Percentiles rank a stretch among this genome's conserved stretches.
Evolutionary conservation across 2,888 invertebrate species (phyloP).

Genomic region (Peribatodes rhomboidaria): DNA sequence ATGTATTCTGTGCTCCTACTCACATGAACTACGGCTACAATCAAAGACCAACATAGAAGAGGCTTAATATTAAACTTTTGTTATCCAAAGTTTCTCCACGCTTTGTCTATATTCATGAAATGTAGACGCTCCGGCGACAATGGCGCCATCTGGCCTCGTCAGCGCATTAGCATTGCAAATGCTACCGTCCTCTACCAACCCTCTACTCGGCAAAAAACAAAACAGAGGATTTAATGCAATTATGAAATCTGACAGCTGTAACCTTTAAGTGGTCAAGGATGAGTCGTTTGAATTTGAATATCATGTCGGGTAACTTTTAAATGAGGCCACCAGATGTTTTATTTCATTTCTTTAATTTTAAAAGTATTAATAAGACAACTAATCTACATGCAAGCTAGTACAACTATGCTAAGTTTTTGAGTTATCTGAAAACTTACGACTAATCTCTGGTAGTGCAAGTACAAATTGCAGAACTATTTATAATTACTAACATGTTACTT

Average conservation of each 20-base stretch:
- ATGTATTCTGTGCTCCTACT: not conserved
- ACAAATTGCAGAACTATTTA: no score
- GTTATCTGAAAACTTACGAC: no score
- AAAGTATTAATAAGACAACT: no score
- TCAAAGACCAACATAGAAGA: conserved; percentile 20
- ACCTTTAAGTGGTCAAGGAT: conserved; percentile 29
- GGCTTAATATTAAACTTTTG: conserved; percentile 32
- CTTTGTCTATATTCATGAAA: conserved; percentile 42
- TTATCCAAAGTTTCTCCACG: conserved; percentile 30
- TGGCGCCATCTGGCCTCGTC: conserved; percentile 55
- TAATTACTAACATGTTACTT: not conserved
- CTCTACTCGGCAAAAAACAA: conserved; percentile 59
- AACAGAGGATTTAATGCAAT: conserved; percentile 62
- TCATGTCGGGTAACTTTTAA: conserved; percentile 5
- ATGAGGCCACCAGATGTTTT: not conserved
- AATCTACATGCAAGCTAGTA: no score
- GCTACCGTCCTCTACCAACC: conserved; percentile 37
- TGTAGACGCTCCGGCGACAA: conserved; percentile 51
- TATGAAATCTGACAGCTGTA: conserved; percentile 57
- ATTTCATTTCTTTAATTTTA: not conserved
- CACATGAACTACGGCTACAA: conserved; percentile 6
- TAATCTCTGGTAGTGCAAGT: no score
- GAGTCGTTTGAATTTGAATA: conserved; percentile 17
- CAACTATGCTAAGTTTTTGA: no score
- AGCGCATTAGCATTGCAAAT: conserved; percentile 62